phyloP scores from a whole-genome alignment of 2,888 invertebrate species.

The Gymnosoma rotundatum region DNA sequence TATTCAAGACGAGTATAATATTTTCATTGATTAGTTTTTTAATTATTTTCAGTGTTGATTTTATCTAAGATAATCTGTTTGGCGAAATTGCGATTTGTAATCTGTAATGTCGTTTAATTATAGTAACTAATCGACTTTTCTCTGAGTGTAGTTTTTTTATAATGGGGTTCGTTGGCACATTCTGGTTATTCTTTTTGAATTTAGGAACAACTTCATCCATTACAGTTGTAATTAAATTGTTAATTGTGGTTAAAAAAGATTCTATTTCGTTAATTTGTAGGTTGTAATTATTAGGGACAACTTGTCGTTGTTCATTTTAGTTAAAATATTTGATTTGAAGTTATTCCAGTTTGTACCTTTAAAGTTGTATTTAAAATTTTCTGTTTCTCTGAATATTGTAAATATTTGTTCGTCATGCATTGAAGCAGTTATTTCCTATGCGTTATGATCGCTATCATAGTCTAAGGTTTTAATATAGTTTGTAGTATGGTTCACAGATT shows the following conservation, averaged over 20 bases:
- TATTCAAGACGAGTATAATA: neutral
- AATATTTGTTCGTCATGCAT: no score
- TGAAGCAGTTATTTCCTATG: no score
- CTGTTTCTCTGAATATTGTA: no score
- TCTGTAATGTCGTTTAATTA: constrained; percentile 5
- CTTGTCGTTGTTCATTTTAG: neutral
- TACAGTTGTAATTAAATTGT: no score
- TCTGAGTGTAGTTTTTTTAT: neutral
- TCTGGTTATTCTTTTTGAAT: neutral
- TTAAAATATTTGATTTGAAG: neutral
- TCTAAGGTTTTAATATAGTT: no score
- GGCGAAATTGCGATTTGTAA: neutral
- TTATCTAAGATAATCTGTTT: neutral
- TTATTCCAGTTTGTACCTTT: neutral
- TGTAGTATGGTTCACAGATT: neutral
- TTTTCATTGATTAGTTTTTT: constrained; percentile 12
- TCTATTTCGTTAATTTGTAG: neutral
- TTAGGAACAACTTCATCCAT: no score
- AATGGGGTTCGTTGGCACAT: neutral
- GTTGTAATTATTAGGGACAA: neutral
- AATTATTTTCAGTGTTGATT: neutral
- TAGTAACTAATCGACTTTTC: neutral
- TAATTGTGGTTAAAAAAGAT: no score
- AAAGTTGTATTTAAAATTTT: no score
- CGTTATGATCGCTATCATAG: no score